Conservation (phyloP, 2,797 vertebrate species). For the Vultur gryphus region DNA sequence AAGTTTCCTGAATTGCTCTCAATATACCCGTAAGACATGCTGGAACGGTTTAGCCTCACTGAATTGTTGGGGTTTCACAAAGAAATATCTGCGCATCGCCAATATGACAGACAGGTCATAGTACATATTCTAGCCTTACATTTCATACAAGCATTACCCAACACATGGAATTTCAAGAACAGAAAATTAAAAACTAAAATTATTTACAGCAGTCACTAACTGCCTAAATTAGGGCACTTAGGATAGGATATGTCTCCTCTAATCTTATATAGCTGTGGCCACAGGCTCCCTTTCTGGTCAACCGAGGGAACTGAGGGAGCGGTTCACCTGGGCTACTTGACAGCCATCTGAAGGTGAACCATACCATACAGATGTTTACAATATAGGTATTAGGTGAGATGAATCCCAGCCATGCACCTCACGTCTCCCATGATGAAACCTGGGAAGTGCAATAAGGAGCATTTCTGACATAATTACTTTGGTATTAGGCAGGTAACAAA, state of each 20-base stretch:
- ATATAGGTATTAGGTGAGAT: not conserved
- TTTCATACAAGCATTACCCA: not conserved
- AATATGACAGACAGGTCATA: not conserved
- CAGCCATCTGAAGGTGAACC: not conserved
- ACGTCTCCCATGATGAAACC: rapidly evolving
- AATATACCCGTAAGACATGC: not conserved
- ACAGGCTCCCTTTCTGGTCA: not conserved
- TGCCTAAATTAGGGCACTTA: not conserved
- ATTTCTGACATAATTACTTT: not conserved
- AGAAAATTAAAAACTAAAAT: not conserved
- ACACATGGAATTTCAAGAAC: not conserved
- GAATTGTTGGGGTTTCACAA: not conserved
- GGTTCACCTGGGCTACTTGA: not conserved
- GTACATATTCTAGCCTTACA: not conserved
- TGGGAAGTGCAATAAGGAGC: not conserved
- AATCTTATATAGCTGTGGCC: not conserved
- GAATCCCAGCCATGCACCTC: not conserved
- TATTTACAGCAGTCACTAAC: not conserved
- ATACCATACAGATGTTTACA: not conserved
- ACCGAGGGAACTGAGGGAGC: not conserved
- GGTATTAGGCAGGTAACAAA: not conserved
- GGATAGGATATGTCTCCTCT: not conserved
- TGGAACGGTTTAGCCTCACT: not conserved
- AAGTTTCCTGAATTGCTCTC: not conserved
- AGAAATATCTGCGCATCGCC: not conserved